These are phyloP conservation scores for Chalcis sispes DNA, from an alignment of 2,888 invertebrate genomes.

Conservation along the genomic window DNA sequence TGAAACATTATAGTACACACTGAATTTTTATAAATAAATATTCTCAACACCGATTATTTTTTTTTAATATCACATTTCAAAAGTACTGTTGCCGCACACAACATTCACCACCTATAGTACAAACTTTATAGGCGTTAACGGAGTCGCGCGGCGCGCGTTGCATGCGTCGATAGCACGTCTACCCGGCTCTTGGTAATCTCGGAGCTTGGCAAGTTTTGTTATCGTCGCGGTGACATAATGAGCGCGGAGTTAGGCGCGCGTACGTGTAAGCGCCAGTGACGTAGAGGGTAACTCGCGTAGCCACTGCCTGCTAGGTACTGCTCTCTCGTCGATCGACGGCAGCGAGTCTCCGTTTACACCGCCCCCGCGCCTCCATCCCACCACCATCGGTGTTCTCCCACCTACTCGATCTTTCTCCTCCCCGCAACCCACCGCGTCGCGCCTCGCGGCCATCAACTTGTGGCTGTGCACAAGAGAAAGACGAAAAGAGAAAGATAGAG, in stretches of 20 bases:
- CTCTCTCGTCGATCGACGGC: slow-evolving; percentile 56
- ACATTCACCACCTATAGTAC: neutral
- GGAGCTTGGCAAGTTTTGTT: slow-evolving; percentile 1
- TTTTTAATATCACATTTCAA: neutral
- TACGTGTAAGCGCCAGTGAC: slow-evolving; percentile 48
- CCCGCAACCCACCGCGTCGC: slow-evolving; percentile 69
- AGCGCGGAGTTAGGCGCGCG: slow-evolving; percentile 13
- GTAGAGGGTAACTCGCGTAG: slow-evolving; percentile 62
- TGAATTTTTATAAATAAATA: no score
- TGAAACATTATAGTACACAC: no score
- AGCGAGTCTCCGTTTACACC: slow-evolving; percentile 71
- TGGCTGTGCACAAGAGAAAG: slow-evolving; percentile 61
- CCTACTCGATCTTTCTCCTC: slow-evolving; percentile 59
- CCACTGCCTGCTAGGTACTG: slow-evolving; percentile 73
- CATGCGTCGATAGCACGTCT: neutral
- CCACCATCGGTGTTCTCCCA: slow-evolving; percentile 68
- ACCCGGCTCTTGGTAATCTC: neutral
- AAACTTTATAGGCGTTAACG: neutral
- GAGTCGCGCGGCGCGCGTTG: neutral
- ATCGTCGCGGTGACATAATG: slow-evolving; percentile 39
- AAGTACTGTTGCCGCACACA: neutral
- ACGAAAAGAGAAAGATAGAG: slow-evolving; percentile 42
- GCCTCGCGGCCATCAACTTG: slow-evolving; percentile 67
- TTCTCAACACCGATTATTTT: no score
- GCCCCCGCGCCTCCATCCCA: slow-evolving; percentile 71